Base-by-base conservation (phyloP, 2,797 vertebrate genomes). In the Ceryle rudis region DNA sequence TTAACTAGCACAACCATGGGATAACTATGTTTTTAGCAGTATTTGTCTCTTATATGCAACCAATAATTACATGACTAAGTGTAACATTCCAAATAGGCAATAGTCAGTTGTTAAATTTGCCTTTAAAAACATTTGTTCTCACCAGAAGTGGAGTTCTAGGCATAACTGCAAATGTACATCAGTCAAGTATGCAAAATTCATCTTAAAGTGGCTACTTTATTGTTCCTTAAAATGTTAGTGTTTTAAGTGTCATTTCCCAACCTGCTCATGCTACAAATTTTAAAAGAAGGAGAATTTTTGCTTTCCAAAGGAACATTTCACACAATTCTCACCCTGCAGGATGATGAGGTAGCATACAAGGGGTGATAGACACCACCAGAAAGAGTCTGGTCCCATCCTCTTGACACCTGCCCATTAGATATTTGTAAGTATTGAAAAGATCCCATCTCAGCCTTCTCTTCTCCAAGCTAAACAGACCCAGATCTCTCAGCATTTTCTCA, bases 301-400 rank as follows among this genome's bases (percentile, higher is more conserved):
- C 11, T 93, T 79, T 75, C 20, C 7, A 75, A 79, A 16, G 9
- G 11, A 93, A 69, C 10, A 75, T 61, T 81, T 52, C 46, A 71
- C 33, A 31, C 0, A 0, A 41, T 65, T 89, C 26, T 77, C 37
- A 77, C 28, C 9, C 51, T 58, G 35, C 29, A 51, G 5, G 13
- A 2, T 37, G 17, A 82, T 29, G 47, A 62, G 6, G 7, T 49
- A 60, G 49, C 12, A 26, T 51, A 51, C 49, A 28, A 51, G 49
- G 49, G 15, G 49, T 51, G 26, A 51, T 26, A 26, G 49, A 14
- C 49, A 51, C 26, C 26, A 28, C 49, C 26, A 25, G 28, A 51
- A 51, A 10, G 49, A 51, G 49, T 28, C 49, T 51, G 26, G 49
- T 51, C 26, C 49, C 49, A 51, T 51, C 26, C 26, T 51, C 49